Evolutionary conservation across 2,888 invertebrate species (phyloP).

Genomic region (Andrena camellia): DNA sequence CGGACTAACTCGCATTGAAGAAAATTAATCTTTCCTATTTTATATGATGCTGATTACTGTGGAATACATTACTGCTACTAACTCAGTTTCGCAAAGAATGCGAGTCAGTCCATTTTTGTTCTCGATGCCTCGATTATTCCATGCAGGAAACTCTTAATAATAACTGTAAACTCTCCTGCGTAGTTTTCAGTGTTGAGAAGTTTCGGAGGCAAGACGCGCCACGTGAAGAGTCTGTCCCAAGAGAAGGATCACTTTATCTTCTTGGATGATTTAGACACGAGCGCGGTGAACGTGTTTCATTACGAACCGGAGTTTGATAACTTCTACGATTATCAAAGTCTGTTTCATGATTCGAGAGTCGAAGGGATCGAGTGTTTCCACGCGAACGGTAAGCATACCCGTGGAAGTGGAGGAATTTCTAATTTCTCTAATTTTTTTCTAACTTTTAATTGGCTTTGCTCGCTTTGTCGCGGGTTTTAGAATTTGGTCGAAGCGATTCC

Average conservation of each 20-base stretch:
- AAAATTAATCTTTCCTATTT: too few species aligned
- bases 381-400: constrained; percentile 69
- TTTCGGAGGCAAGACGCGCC: constrained; percentile 74
- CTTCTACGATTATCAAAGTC: constrained; percentile 77
- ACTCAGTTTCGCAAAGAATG: too few species aligned
- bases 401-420: not conserved
- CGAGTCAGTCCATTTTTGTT: too few species aligned
- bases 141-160: not conserved
- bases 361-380: constrained; percentile 75
- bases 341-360: constrained; percentile 71
- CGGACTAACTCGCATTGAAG: too few species aligned
- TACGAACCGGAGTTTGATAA: constrained; percentile 71
- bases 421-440: too few species aligned
- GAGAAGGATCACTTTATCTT: constrained; percentile 73
- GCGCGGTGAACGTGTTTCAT: constrained; percentile 74
- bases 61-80: too few species aligned
- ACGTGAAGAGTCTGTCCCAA: constrained; percentile 70
- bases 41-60: too few species aligned
- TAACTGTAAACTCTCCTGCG: not conserved
- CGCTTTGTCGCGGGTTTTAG: constrained; percentile 50
- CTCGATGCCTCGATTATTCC: not conserved
- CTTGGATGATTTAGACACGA: constrained; percentile 73
- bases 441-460: constrained; percentile 1
- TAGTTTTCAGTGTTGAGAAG: constrained; percentile 72
- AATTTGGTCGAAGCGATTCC: constrained; percentile 66